These are phyloP conservation scores for Galerucella nymphaeae DNA, from an alignment of 2,888 invertebrate genomes.

Conservation along the genomic window DNA sequence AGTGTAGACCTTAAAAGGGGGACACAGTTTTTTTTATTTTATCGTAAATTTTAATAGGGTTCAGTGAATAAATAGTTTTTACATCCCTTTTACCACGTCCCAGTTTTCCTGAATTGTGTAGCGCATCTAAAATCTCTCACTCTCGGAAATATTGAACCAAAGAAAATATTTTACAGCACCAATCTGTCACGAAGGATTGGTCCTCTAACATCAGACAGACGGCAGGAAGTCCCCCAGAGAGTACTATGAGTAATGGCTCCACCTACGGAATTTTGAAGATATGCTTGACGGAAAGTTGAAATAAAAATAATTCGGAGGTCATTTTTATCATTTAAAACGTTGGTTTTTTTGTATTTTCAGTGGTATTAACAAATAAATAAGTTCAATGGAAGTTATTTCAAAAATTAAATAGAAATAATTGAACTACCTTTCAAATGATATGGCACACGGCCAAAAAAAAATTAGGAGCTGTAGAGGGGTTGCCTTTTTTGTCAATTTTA, in stretches of 20 bases:
- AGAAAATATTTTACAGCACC: constrained; percentile 61
- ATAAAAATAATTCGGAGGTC: background rate
- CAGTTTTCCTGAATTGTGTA: background rate
- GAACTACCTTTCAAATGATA: no score
- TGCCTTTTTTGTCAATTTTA: no score
- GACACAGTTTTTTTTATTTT: no score
- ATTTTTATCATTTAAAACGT: background rate
- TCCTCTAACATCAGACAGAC: constrained; percentile 63
- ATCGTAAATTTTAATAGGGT: no score
- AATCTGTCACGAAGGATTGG: constrained; percentile 64
- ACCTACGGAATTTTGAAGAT: constrained; percentile 46
- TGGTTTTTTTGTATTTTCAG: background rate
- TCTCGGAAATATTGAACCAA: constrained; percentile 55
- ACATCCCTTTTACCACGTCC: background rate
- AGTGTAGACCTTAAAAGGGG: no score
- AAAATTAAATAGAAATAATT: no score
- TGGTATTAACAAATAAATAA: no score
- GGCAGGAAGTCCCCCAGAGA: constrained; percentile 58
- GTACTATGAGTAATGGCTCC: constrained; percentile 64
- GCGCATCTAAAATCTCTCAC: constrained; percentile 39
- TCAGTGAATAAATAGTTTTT: background rate
- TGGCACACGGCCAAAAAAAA: no score
- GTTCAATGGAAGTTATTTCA: no score
- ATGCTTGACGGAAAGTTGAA: constrained; percentile 21
- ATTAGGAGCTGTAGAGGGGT: no score